Conservation (phyloP, 2,888 invertebrate species). For the Limulus polyphemus region DNA sequence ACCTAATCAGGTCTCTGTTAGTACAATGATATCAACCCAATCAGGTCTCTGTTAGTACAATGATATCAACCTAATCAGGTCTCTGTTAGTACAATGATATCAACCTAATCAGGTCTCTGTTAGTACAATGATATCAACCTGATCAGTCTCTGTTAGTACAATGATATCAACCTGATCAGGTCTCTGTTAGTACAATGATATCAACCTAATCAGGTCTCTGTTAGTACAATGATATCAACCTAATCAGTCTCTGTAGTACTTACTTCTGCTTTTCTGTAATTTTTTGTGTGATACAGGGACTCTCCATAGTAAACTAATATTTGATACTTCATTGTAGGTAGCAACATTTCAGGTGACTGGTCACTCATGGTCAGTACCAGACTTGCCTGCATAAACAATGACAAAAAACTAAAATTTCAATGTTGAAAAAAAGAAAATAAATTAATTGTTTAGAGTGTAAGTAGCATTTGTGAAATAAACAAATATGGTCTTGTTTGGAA, state of each 20-base stretch:
- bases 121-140: not conserved
- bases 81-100: too few species aligned
- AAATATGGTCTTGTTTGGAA: too few species aligned
- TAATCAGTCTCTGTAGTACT: not conserved
- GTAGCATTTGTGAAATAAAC: too few species aligned
- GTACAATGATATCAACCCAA: too few species aligned
- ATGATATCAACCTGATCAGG: not conserved
- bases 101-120: not conserved
- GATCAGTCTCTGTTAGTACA: not conserved
- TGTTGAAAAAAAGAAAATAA: too few species aligned
- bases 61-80: too few species aligned
- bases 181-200: not conserved
- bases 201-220: not conserved
- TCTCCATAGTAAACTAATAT: conserved; percentile 56
- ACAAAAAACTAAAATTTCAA: not conserved
- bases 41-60: too few species aligned
- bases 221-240: too few species aligned
- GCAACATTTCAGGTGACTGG: conserved; percentile 49
- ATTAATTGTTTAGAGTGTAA: too few species aligned
- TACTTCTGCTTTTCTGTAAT: conserved; percentile 55
- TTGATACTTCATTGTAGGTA: conserved; percentile 52
- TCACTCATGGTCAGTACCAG: conserved; percentile 15
- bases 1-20: too few species aligned
- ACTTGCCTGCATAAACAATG: conserved; percentile 10
- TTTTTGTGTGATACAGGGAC: conserved; percentile 51